Evolutionary conservation across 2,113 vertebrate species (phyloP).

Genomic region (pig (Sus scrofa)): DNA sequence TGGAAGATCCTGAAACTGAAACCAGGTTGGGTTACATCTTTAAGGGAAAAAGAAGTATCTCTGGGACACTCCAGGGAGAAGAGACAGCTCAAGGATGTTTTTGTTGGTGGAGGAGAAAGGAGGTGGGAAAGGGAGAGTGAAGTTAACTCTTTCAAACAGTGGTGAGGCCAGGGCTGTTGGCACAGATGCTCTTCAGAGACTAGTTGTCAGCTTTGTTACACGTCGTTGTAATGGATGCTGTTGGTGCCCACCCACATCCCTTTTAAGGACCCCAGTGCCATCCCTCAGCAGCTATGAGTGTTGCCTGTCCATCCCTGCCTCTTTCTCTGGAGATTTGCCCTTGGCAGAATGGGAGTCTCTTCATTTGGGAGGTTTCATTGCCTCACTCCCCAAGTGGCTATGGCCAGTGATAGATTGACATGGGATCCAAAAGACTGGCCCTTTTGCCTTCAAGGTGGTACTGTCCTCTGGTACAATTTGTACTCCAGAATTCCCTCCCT

Average conservation of each 20-base stretch:
- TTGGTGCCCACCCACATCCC: neutral
- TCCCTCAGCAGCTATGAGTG: neutral
- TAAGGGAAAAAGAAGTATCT: conserved; percentile 42
- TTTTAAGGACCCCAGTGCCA: neutral
- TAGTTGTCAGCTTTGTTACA: neutral
- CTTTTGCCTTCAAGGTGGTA: neutral
- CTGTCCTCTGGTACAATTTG: neutral
- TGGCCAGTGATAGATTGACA: neutral
- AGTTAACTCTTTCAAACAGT: conserved; percentile 28
- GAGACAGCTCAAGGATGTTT: neutral
- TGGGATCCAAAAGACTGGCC: neutral
- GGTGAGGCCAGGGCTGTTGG: neutral
- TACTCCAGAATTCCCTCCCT: neutral
- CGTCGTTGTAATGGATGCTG: neutral
- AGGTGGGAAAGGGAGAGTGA: neutral
- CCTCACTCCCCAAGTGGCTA: neutral
- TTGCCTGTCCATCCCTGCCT: neutral
- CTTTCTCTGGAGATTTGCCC: neutral
- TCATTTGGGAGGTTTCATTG: neutral
- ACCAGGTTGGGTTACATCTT: neutral
- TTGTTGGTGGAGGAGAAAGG: neutral
- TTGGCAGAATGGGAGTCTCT: neutral
- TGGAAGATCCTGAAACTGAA: conserved; percentile 8
- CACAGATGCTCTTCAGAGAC: neutral
- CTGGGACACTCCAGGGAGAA: neutral